These are phyloP conservation scores for Aquatica leii DNA, from an alignment of 2,888 invertebrate species.

Conservation along the genomic window DNA sequence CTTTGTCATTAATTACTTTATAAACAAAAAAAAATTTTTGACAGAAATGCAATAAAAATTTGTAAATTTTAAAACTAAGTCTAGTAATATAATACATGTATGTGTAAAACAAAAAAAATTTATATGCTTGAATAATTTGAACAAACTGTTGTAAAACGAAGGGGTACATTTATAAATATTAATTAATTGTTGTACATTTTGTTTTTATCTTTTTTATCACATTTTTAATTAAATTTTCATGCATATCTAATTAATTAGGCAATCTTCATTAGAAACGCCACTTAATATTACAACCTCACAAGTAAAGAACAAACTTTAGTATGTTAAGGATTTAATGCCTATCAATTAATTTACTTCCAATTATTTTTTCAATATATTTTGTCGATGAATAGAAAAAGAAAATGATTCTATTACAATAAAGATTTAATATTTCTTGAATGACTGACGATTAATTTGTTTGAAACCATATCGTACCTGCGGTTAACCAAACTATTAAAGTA, in stretches of 20 bases:
- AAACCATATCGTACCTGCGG: slow-evolving; percentile 36
- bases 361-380: slow-evolving; percentile 7
- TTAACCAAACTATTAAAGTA: slow-evolving; percentile 33
- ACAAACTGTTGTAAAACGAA: slow-evolving; percentile 29
- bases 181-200: slow-evolving; percentile 24
- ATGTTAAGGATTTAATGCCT: too few relatives aligned
- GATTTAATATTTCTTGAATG: slow-evolving; percentile 25
- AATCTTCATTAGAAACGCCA: slow-evolving; percentile 14
- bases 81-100: too few relatives aligned
- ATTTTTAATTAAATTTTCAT: slow-evolving; percentile 17
- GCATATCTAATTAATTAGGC: slow-evolving; percentile 18
- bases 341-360: too few relatives aligned
- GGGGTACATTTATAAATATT: slow-evolving; percentile 25
- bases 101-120: slow-evolving; percentile 23
- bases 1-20: slow-evolving; percentile 10
- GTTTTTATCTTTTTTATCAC: slow-evolving; percentile 15
- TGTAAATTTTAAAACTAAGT: too few relatives aligned
- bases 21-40: too few relatives aligned
- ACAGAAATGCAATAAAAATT: too few relatives aligned
- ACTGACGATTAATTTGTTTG: slow-evolving; percentile 28
- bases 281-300: too few relatives aligned
- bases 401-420: slow-evolving; percentile 15
- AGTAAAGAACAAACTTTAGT: too few relatives aligned
- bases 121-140: slow-evolving; percentile 24
- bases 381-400: slow-evolving; percentile 6